Evolutionary conservation across 2,797 vertebrate genomes (phyloP).

Genomic region (Crypturellus tataupa): DNA sequence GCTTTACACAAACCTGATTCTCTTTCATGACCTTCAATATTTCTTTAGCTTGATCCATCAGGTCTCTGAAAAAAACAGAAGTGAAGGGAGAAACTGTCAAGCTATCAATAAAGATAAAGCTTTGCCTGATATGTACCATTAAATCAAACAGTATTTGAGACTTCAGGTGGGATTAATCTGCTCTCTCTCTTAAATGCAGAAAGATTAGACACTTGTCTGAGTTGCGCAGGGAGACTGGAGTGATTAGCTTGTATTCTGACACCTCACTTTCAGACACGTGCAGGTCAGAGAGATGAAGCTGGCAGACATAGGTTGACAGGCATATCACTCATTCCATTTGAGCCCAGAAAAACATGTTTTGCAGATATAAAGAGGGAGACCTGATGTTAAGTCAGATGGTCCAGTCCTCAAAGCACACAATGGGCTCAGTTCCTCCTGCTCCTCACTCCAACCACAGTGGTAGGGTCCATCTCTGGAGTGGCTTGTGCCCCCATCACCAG

Average conservation of each 20-base stretch:
- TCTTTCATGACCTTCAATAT: constrained; percentile 76
- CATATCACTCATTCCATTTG: background rate
- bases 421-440: background rate
- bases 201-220: background rate
- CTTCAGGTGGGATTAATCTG: background rate
- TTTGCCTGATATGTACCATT: background rate
- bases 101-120: background rate
- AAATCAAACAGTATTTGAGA: background rate
- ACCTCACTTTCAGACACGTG: background rate
- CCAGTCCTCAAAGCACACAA: background rate
- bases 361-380: background rate
- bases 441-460: background rate
- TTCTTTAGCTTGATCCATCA: constrained; percentile 74
- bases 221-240: background rate
- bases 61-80: constrained; percentile 66
- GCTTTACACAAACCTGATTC: constrained; percentile 69
- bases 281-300: background rate
- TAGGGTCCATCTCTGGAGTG: background rate
- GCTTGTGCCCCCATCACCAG: background rate
- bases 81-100: background rate
- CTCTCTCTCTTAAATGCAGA: background rate
- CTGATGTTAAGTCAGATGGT: background rate
- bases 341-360: background rate
- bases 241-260: background rate
- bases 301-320: background rate